phyloP scores from a whole-genome alignment of 2,797 vertebrate genomes.

The Neosilurus hyrtlii region DNA sequence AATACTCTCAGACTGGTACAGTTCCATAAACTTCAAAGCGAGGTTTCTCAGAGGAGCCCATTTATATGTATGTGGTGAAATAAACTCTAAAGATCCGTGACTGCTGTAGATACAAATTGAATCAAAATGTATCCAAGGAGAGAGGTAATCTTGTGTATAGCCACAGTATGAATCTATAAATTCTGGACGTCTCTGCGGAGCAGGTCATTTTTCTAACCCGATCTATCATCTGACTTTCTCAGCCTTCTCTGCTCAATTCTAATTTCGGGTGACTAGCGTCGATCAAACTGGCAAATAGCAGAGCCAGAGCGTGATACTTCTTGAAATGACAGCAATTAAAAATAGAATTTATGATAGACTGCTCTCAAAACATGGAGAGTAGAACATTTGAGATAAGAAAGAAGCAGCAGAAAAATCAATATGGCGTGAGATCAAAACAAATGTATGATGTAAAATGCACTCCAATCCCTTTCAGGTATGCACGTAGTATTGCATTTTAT shows the following conservation, averaged over 20 bases:
- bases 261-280: slow-evolving; percentile 30
- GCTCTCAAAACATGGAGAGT: slow-evolving; percentile 8
- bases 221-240: slow-evolving; percentile 35
- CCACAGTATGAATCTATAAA: slow-evolving; percentile 42
- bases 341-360: slow-evolving; percentile 28
- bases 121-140: slow-evolving; percentile 28
- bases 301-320: slow-evolving; percentile 17
- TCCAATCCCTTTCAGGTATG: background rate
- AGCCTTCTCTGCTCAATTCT: slow-evolving; percentile 31
- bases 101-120: slow-evolving; percentile 40
- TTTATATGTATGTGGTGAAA: slow-evolving; percentile 15
- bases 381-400: background rate
- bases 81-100: slow-evolving; percentile 24
- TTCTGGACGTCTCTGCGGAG: slow-evolving; percentile 21
- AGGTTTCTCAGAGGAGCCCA: slow-evolving; percentile 3
- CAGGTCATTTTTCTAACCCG: slow-evolving; percentile 29
- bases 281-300: slow-evolving; percentile 29
- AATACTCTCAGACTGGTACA: background rate
- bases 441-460: background rate
- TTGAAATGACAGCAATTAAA: slow-evolving; percentile 29
- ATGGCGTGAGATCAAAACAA: slow-evolving; percentile 15
- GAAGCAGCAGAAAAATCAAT: slow-evolving; percentile 9
- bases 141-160: slow-evolving; percentile 15
- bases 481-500: background rate
- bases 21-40: slow-evolving; percentile 1